A percentile compares a stretch with the other conserved stretches of the same genome.
These are phyloP conservation scores for Prorops nasuta DNA, from an alignment of 1,140 invertebrate genomes.

Conservation along the genomic window DNA sequence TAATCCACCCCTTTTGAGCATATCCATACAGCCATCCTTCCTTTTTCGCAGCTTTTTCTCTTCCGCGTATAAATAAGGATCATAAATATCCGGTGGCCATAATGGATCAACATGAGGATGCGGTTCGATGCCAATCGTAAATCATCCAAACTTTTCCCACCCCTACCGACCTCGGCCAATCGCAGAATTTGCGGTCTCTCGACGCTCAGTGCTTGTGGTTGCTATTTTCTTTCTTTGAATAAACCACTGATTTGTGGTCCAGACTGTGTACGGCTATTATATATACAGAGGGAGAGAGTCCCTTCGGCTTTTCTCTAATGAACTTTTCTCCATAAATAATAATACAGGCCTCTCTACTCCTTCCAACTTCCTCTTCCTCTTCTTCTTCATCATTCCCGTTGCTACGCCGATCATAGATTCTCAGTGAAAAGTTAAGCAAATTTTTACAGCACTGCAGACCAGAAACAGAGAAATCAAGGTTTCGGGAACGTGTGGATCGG, in stretches of 20 bases:
- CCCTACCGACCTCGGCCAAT: neutral
- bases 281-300: too few species aligned
- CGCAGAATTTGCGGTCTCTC: slow-evolving; percentile 20
- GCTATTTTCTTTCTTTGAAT: neutral
- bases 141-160: slow-evolving; percentile 9
- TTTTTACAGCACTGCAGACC: too few species aligned
- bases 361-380: too few species aligned
- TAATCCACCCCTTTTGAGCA: slow-evolving; percentile 32
- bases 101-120: slow-evolving; percentile 13
- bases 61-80: slow-evolving; percentile 15
- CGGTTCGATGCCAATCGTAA: slow-evolving; percentile 19
- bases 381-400: too few species aligned
- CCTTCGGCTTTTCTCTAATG: neutral
- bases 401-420: too few species aligned
- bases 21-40: neutral
- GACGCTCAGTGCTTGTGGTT: slow-evolving; percentile 14
- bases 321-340: slow-evolving; percentile 13
- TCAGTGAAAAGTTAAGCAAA: too few species aligned
- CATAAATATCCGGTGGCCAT: slow-evolving; percentile 15
- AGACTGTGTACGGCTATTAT: too few species aligned
- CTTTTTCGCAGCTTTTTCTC: neutral
- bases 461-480: too few species aligned
- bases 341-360: too few species aligned
- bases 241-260: too few species aligned
- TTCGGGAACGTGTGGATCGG: too few species aligned